A percentile compares a stretch with the other conserved stretches of the same genome.
Conservation (phyloP, 1,140 invertebrate species). For the Eumeta japonica region DNA sequence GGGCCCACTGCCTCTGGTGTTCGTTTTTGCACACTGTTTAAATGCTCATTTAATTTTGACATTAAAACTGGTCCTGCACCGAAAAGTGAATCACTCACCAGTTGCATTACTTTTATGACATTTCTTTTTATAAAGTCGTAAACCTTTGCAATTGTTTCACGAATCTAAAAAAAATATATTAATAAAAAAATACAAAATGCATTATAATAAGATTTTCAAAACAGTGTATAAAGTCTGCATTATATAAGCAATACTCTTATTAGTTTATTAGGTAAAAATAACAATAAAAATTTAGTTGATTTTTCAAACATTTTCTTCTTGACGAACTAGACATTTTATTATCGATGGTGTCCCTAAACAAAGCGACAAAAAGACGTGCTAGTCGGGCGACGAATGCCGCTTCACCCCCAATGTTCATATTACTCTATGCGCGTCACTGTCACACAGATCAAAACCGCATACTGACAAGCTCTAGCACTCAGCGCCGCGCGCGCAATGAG, state of each 20-base stretch:
- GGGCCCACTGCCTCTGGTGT: not conserved
- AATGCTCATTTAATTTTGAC: conserved; percentile 1
- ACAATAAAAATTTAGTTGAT: not conserved
- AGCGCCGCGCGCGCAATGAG: conserved; percentile 1
- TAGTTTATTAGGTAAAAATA: too few relatives aligned
- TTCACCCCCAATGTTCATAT: too few relatives aligned
- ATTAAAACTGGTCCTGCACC: not conserved
- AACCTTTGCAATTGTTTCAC: conserved; percentile 1
- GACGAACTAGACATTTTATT: conserved; percentile 2
- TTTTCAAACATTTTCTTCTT: not conserved
- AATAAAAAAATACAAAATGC: not conserved
- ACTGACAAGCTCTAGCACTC: not conserved
- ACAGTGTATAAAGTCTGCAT: too few relatives aligned
- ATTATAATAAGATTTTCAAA: not conserved
- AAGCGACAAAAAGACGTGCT: conserved; percentile 1
- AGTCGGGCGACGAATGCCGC: not conserved
- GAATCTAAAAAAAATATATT: conserved; percentile 1
- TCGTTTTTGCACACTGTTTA: not conserved
- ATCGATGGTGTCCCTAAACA: not conserved
- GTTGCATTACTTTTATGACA: not conserved
- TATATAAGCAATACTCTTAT: too few relatives aligned
- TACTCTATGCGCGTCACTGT: too few relatives aligned
- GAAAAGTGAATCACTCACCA: conserved; percentile 1
- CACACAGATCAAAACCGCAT: not conserved
- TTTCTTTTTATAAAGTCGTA: conserved; percentile 1